A percentile compares a stretch with the other conserved stretches of the same genome.
phyloP scores from a whole-genome alignment of 2,797 vertebrate species.

The Sphenopsis melanotis region DNA sequence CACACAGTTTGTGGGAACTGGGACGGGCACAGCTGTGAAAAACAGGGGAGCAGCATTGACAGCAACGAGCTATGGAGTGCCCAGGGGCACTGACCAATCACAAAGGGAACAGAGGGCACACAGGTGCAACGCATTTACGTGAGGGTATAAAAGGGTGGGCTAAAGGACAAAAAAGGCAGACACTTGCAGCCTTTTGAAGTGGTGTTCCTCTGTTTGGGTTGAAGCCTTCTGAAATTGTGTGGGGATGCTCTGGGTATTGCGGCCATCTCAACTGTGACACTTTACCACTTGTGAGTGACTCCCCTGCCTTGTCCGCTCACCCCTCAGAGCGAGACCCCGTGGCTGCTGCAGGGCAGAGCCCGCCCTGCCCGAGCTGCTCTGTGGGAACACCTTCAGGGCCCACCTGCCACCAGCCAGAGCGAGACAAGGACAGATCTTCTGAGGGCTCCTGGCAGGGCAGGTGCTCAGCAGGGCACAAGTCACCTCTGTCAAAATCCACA shows the following conservation, averaged over 20 bases:
- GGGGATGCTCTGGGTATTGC: fast-evolving
- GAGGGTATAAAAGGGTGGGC: neutral
- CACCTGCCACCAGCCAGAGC: fast-evolving
- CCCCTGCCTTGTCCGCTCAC: fast-evolving
- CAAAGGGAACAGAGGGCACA: neutral
- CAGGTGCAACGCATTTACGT: neutral
- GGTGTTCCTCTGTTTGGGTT: neutral
- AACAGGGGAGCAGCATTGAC: neutral
- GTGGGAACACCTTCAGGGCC: neutral
- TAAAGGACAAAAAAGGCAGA: neutral
- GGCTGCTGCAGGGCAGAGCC: neutral
- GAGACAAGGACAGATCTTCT: fast-evolving
- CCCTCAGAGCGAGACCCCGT: fast-evolving
- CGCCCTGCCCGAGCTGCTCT: fast-evolving
- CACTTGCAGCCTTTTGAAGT: neutral
- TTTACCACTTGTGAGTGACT: fast-evolving
- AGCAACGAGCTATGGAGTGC: neutral
- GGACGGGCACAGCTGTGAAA: neutral
- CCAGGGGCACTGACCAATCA: neutral
- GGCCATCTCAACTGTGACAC: neutral
- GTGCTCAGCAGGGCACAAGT: too few relatives aligned
- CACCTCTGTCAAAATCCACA: fast-evolving
- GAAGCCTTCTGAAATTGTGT: neutral
- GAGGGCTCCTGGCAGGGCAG: fast-evolving
- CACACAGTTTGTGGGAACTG: too few relatives aligned